Conservation (phyloP, 2,113 vertebrate species). For the Phaethornis superciliosus region DNA sequence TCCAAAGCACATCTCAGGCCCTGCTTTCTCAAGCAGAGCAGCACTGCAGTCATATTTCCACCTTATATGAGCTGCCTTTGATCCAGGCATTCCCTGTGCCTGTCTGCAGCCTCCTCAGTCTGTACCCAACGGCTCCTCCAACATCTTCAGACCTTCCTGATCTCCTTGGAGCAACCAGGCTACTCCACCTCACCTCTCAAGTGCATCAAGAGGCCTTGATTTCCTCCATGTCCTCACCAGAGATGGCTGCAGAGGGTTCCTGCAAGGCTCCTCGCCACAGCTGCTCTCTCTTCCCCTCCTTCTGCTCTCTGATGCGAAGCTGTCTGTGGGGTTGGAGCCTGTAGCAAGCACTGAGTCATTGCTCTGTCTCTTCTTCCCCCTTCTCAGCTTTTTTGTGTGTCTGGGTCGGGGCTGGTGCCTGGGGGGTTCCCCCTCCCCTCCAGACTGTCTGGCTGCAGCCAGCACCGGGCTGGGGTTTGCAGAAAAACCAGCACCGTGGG, state of each 20-base stretch:
- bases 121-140: not conserved
- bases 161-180: not conserved
- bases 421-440: not conserved
- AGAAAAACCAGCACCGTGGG: rapidly evolving
- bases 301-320: not conserved
- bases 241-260: rapidly evolving
- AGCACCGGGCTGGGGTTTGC: not conserved
- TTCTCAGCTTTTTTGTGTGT: not conserved
- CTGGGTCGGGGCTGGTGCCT: constrained; percentile 49
- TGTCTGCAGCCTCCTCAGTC: not conserved
- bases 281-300: not conserved
- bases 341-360: constrained; percentile 62
- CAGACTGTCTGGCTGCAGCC: not conserved
- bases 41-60: not conserved
- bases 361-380: constrained; percentile 11
- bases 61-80: not conserved
- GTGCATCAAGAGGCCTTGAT: rapidly evolving
- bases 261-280: rapidly evolving
- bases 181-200: not conserved
- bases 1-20: not conserved
- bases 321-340: not conserved
- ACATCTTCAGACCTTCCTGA: not conserved
- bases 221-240: rapidly evolving
- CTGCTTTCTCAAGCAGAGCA: not conserved
- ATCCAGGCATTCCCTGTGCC: not conserved